phyloP scores from a whole-genome alignment of 2,888 invertebrate species.

The Slavum lentiscoides region DNA sequence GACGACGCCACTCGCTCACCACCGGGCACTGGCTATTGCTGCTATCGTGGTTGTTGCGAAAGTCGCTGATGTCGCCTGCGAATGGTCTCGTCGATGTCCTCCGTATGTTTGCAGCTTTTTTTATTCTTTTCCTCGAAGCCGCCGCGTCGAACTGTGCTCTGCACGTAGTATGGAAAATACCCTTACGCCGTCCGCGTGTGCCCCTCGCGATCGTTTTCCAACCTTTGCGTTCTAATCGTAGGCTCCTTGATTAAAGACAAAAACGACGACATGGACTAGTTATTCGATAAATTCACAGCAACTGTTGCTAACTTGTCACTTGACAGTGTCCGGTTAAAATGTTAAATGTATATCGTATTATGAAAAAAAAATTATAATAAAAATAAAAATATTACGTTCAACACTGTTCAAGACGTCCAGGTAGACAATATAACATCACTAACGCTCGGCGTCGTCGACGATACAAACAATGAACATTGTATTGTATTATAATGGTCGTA shows the following conservation, averaged over 20 bases:
- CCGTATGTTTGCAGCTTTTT: background rate
- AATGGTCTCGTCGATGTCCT: background rate
- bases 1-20: background rate
- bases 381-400: background rate
- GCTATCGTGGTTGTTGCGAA: background rate
- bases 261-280: too few relatives aligned
- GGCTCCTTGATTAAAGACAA: too few relatives aligned
- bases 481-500: background rate
- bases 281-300: too few relatives aligned
- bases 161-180: too few relatives aligned
- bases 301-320: too few relatives aligned
- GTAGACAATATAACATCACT: background rate
- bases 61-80: background rate
- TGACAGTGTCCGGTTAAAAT: too few relatives aligned
- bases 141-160: too few relatives aligned
- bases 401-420: background rate
- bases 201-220: too few relatives aligned
- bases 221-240: too few relatives aligned
- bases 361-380: too few relatives aligned
- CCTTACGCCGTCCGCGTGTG: too few relatives aligned
- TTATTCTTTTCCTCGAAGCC: background rate
- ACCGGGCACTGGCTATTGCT: background rate
- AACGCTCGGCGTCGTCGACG: background rate
- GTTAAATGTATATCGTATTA: too few relatives aligned
- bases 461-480: slow-evolving; percentile 15